Evolutionary conservation across 2,888 invertebrate species (phyloP).

Genomic region (Lacanobia oleracea): DNA sequence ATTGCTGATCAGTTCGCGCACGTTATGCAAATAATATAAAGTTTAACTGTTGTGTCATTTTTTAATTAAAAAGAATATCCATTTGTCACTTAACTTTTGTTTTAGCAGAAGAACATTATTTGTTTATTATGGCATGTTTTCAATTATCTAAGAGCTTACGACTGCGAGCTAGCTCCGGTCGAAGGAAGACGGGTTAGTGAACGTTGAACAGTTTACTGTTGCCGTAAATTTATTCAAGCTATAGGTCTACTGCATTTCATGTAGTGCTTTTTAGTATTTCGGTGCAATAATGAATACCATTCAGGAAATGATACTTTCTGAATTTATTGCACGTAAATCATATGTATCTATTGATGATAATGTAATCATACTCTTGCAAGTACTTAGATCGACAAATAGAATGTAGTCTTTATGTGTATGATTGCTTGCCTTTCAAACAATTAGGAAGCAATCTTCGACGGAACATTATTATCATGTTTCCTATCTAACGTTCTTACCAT

Average conservation of each 20-base stretch:
- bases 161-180: background rate
- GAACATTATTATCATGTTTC: constrained; percentile 13
- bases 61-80: background rate
- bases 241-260: background rate
- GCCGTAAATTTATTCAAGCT: background rate
- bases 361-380: background rate
- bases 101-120: background rate
- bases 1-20: background rate
- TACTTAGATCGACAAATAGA: background rate
- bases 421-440: constrained; percentile 46
- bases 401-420: background rate
- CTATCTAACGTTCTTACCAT: constrained; percentile 4
- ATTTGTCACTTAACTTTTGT: background rate
- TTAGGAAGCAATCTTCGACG: constrained; percentile 39
- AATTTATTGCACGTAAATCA: background rate
- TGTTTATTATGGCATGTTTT: background rate
- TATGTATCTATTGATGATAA: no score
- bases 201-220: background rate
- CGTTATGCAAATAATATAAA: background rate
- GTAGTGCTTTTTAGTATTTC: background rate
- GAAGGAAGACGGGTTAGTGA: background rate
- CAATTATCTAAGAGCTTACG: background rate
- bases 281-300: background rate
- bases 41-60: background rate
- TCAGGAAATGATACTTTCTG: background rate